Conservation (phyloP, 2,888 invertebrate species). For the Drosophila cracens region DNA sequence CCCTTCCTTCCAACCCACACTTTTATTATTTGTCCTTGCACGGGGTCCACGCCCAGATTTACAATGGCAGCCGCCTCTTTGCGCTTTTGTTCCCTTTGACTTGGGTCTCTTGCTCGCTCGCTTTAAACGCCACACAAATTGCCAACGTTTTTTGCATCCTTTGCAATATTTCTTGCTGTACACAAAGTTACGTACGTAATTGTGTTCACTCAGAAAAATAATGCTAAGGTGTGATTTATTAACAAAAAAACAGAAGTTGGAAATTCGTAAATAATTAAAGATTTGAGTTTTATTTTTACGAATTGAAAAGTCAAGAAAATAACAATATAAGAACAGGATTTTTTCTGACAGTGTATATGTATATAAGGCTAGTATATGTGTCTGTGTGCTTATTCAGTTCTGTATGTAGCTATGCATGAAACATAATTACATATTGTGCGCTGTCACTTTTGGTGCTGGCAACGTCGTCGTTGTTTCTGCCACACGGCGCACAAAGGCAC, state of each 20-base stretch:
- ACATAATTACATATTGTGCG: conserved; percentile 82
- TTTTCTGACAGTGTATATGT: conserved; percentile 2
- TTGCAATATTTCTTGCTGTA: conserved; percentile 72
- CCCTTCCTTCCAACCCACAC: not conserved
- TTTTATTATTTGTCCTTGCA: conserved; percentile 17
- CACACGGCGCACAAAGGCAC: conserved; percentile 59
- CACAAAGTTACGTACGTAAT: conserved; percentile 6
- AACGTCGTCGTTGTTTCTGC: conserved; percentile 38
- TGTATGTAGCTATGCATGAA: conserved; percentile 53
- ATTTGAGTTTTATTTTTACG: not conserved
- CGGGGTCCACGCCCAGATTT: conserved; percentile 47
- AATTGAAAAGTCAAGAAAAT: not conserved
- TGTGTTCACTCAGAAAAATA: not conserved
- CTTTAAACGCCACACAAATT: conserved; percentile 77
- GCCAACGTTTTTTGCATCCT: conserved; percentile 81
- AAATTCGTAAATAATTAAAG: not conserved
- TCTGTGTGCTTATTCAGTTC: conserved; percentile 28
- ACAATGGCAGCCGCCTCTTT: conserved; percentile 47
- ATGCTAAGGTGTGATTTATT: not conserved
- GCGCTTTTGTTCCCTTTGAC: conserved; percentile 50
- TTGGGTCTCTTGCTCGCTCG: conserved; percentile 38
- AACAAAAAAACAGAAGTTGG: not conserved
- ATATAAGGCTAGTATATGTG: conserved; percentile 15
- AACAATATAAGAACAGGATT: not conserved
- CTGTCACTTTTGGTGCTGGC: conserved; percentile 79